These are phyloP conservation scores for Adoxophyes honmai DNA, from an alignment of 1,140 invertebrate species.

Conservation along the genomic window DNA sequence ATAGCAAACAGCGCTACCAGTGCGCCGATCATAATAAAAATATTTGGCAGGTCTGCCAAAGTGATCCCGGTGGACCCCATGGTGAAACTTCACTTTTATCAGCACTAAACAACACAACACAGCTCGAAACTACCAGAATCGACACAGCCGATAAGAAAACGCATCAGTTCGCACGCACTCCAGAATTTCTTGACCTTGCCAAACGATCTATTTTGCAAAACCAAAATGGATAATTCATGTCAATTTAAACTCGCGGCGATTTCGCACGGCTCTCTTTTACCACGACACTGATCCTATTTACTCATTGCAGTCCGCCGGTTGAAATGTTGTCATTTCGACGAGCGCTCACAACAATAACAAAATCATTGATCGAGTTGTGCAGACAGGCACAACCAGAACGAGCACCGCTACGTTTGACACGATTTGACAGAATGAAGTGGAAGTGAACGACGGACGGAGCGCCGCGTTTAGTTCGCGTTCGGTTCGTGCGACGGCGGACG, in stretches of 20 bases:
- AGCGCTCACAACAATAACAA: slow-evolving; percentile 62
- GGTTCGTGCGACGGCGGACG: background rate
- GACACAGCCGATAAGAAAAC: slow-evolving; percentile 28
- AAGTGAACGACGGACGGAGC: background rate
- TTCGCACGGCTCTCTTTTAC: slow-evolving; percentile 45
- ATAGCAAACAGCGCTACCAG: slow-evolving; percentile 74
- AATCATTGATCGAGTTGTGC: slow-evolving; percentile 51
- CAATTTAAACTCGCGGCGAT: slow-evolving; percentile 25
- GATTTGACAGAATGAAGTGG: slow-evolving; percentile 54
- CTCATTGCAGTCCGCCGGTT: slow-evolving; percentile 16
- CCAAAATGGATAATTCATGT: slow-evolving; percentile 38
- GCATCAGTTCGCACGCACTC: slow-evolving; percentile 46
- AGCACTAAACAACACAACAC: slow-evolving; percentile 46
- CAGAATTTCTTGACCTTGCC: slow-evolving; percentile 46
- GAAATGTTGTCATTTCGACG: slow-evolving; percentile 29
- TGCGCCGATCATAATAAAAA: slow-evolving; percentile 83
- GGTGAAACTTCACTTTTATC: slow-evolving; percentile 24
- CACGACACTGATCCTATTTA: slow-evolving; percentile 30
- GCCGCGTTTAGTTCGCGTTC: slow-evolving; percentile 1
- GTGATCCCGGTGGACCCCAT: slow-evolving; percentile 79
- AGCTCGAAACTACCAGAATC: slow-evolving; percentile 31
- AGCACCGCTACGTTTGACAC: slow-evolving; percentile 19
- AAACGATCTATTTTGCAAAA: slow-evolving; percentile 51
- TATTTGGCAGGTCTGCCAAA: slow-evolving; percentile 83
- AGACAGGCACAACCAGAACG: slow-evolving; percentile 32